Evolutionary conservation across 2,888 invertebrate species (phyloP), one percentile per base, ranked within the genome.

Genomic region (Lepidochrysops patricia): DNA sequence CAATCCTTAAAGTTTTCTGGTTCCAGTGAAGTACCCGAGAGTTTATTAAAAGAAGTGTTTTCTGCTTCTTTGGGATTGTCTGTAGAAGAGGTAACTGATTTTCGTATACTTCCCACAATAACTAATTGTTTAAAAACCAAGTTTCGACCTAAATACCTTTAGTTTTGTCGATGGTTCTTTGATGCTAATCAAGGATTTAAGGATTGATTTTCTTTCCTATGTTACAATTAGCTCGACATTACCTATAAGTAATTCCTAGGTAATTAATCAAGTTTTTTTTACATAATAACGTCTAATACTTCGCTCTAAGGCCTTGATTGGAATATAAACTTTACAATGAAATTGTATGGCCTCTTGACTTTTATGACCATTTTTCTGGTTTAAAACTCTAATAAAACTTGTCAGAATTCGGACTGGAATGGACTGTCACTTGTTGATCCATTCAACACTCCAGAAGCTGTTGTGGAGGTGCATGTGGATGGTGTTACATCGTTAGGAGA

Each of bases 61-160:
- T 91, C 93, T n/a, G 93, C 94, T 61, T 82, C 92, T 57, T 84
- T 95, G 64, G 96, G 96, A 56, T 91, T 93, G 66, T 92, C 95
- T 9, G 92, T 93, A n/a, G 92, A 92, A 76, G 92, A 93, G 84
- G 93, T 93, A 82, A 63, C 27, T 60, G 37, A 35, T 37, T 7
- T 57, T 52, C 9, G 25, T 13, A 35, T 7, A 26, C 2, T 32
- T 48, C 9, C 15, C 43, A 0, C 3, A 7, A 7, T 9, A 7
- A 7, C 15, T 3, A 43, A 19, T 9, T 2, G 43, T 43, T 9
- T 19, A 9, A 13, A 3, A 43, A 15, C 19, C 9, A 5, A 19
- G 9, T 9, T 43, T 43, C 43, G 9, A 43, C 19, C 9, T 7
- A 4, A 7, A 15, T 9, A n/a, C n/a, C 43, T 43, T 19, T 19